Evolutionary conservation across 2,113 vertebrate genomes (phyloP), one percentile per base, ranked within the genome.

Genomic region (Pachypanchax playfairii): DNA sequence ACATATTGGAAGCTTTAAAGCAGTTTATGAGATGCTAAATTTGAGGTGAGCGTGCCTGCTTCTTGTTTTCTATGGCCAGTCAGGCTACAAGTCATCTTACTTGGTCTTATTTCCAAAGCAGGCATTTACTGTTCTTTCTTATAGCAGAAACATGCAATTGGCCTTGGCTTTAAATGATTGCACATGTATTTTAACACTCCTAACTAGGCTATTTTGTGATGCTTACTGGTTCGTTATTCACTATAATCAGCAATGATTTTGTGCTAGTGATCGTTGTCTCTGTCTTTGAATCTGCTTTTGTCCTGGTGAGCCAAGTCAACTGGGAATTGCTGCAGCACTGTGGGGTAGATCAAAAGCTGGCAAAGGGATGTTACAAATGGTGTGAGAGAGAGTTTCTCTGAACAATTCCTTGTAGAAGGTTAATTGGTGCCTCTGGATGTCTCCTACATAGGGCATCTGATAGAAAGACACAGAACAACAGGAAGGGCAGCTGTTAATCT

Each of bases 1-100:
- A 91, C 89, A 91, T 90, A 92, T 93, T 92, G 91, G 91, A 90
- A 86, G 88, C 85, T 91, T 92, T 93, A 91, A 89, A 86, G 86
- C 81, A 81, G 80, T 92, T 93, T 93, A 92, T 91, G 92, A 92
- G 91, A 92, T 91, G 92, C 87, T 92, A 92, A 92, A 91, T 91
- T 90, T 91, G 84, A 29, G 75, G 53, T 73, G 38, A 68, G 86
- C 83, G 38, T 84, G 88, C 83, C 91, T 87, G 85, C 73, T 69
- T 83, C 86, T 89, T 85, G 82, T 92, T 91, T 87, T 80, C 66
- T 70, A 54, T 80, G 84, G 80, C 87, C 77, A 77, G 84, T 89
- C 85, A 83, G 82, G 63, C 65, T 22, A 65, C 41, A 65, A 79
- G 77, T 80, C 64, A 77, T 75, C 72, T 84, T 47, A 55, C 66